Base-by-base conservation (phyloP, 1,140 invertebrate genomes). In the Calliphora vicina region DNA sequence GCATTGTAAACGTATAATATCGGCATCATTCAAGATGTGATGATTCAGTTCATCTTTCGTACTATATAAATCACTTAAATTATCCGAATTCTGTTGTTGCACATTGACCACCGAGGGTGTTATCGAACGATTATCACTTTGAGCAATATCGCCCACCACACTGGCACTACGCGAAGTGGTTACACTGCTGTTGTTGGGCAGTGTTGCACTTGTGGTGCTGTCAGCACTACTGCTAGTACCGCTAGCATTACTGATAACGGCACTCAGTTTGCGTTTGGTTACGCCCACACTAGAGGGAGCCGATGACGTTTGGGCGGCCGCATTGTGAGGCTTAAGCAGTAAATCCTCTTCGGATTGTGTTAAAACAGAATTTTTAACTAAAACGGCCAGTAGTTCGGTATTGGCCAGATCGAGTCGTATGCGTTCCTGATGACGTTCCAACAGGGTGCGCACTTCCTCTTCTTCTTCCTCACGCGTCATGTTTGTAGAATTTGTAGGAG, bases 401-500 rank as follows among this genome's bases (percentile, higher is more conserved):
- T 86, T 88, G 27, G 86, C 86, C 74, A 90, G 80, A 84, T 90
- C 89, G 10, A 87, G 82, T 84, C 90, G 88, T 17, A 90, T 90
- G 45, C 89, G 89, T 80, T 88, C 88, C 83, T 88, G 88, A 82
- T 90, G 89, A 12, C 89, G 87, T 74, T 85, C 86, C 57, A 90
- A 85, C 82, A 90, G 80, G 8, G 87, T 87, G 67, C 89, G 89
- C 83, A 90, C 89, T 84, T 90, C 89, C 82, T 90, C 89, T 82
- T 90, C 89, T 84, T 90, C 89, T 84, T 90, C 89, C 85, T 88
- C 89, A 72, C 85, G 88, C 78, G 88, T 87, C 88, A 90, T 89
- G 85, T 85, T 87, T 42, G 42, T 42, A 9, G 74, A 42, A 20
- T 27, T 74, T n/a, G 74, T 43, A 5, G 73, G 73, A 20, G 42